Conservation (phyloP, 2,888 invertebrate genomes). For the Aporophyla lueneburgensis region DNA sequence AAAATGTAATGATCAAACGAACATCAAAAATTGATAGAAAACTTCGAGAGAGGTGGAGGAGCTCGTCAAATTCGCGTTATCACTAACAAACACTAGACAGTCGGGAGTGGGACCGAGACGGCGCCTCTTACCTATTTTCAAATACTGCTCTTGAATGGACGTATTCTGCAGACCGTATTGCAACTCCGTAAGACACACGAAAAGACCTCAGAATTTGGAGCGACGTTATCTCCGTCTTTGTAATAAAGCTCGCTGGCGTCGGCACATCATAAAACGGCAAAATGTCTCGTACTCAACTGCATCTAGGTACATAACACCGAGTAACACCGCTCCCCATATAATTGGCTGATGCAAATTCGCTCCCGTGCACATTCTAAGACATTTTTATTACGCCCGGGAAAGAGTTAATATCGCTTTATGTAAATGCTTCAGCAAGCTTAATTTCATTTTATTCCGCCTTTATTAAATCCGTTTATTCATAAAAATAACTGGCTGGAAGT, state of each 20-base stretch:
- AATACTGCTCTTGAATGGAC: conserved; percentile 47
- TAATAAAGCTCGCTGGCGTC: conserved; percentile 73
- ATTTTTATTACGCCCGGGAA: conserved; percentile 81
- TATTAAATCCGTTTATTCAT: conserved; percentile 66
- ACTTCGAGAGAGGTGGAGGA: conserved; percentile 63
- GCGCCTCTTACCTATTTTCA: conserved; percentile 51
- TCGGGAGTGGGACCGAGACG: conserved; percentile 51
- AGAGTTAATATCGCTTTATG: conserved; percentile 84
- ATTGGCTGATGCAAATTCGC: conserved; percentile 77
- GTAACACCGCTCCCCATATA: conserved; percentile 55
- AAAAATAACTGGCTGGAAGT: conserved; percentile 59
- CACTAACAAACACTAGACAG: conserved; percentile 73
- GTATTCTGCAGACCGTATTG: conserved; percentile 55
- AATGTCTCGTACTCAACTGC: conserved; percentile 72
- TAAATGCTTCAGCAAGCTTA: conserved; percentile 74
- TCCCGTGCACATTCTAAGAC: conserved; percentile 76
- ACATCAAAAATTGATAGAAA: conserved; percentile 69
- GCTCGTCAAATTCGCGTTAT: conserved; percentile 84
- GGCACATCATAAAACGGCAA: conserved; percentile 76
- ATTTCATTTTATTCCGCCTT: conserved; percentile 73
- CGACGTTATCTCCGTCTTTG: conserved; percentile 65
- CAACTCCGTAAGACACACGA: conserved; percentile 65
- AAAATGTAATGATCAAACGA: conserved; percentile 33
- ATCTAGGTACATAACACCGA: conserved; percentile 45
- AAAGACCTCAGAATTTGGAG: conserved; percentile 58